Evolutionary conservation across 1,140 invertebrate genomes (phyloP).

Genomic region (Sminthurinus signatus): DNA sequence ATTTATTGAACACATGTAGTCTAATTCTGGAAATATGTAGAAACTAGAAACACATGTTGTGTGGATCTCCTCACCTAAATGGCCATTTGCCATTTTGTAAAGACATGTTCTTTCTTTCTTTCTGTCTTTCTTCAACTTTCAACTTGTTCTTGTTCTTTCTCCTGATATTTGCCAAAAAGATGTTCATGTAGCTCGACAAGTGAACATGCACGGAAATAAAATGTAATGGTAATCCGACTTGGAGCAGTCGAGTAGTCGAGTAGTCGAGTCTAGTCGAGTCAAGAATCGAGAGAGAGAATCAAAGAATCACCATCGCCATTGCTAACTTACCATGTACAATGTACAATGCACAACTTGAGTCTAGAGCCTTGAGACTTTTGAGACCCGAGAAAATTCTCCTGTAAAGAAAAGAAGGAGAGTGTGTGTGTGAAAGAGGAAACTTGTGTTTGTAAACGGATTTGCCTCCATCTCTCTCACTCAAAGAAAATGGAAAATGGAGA

Average conservation of each 20-base stretch:
- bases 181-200: background rate
- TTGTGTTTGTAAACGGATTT: conserved; percentile 16
- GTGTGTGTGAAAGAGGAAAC: conserved; percentile 17
- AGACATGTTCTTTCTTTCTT: too few species aligned
- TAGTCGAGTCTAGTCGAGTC: too few species aligned
- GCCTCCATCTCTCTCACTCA: background rate
- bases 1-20: background rate
- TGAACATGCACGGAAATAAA: conserved; percentile 8
- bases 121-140: too few species aligned
- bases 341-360: too few species aligned
- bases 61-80: background rate
- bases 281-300: background rate
- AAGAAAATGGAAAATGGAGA: background rate
- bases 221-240: conserved; percentile 9
- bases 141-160: too few species aligned
- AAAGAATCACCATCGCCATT: background rate
- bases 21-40: conserved; percentile 8
- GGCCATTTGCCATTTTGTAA: conserved; percentile 3
- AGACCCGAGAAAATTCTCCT: conserved; percentile 3
- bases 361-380: too few species aligned
- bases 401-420: too few species aligned
- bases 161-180: too few species aligned
- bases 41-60: conserved; percentile 6
- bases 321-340: too few species aligned
- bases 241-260: too few species aligned